Evolutionary conservation across 2,888 invertebrate genomes (phyloP), one percentile per base, ranked within the genome.

Genomic region (Pilophorus perplexus): DNA sequence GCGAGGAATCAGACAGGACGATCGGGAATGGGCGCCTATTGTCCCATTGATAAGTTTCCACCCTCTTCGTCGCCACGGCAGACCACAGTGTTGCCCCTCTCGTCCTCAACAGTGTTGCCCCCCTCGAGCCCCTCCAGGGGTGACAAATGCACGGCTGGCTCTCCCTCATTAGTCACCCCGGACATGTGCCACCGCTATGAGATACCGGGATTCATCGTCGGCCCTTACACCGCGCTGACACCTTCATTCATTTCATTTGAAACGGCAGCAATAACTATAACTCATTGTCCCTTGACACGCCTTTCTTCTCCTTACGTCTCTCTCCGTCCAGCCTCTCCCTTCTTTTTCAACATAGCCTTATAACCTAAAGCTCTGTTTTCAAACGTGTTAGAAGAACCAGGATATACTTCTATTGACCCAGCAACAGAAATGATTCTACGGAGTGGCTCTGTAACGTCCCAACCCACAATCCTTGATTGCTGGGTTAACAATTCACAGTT

Each of bases 181-280:
- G 55, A 55, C 55, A 64, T 64, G 64, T 64, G 64, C 64, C 64
- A 64, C 52, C 38, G 64, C 50, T 64, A 64, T 64, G 64, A 64
- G 64, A 50, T 48, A 64, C 64, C 64, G 50, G 50, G 52, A 64
- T 64, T 64, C 64, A 64, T 64, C 38, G 52, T 27, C 48, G 48
- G 44, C 52, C 64, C 52, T 64, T 50, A 50, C 50, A 64, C 48
- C 20, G 55, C 64, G 64, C 64, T 50, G 64, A 64, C 64, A 64
- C 64, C 64, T 64, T 64, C 64, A 64, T 64, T 64, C 46, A 64
- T 64, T 64, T 64, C 64, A 60, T 60, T 60, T 44, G 42, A 60
- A 44, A 27, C 60, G 60, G 46, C 44, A 27, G 60, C 46, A 60
- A 60, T 60, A 60, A 60, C 60, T 60, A 60, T 60, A 60, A 60